Evolutionary conservation across 2,113 vertebrate genomes (phyloP).

Genomic region (Periophthalmodon schlosseri): DNA sequence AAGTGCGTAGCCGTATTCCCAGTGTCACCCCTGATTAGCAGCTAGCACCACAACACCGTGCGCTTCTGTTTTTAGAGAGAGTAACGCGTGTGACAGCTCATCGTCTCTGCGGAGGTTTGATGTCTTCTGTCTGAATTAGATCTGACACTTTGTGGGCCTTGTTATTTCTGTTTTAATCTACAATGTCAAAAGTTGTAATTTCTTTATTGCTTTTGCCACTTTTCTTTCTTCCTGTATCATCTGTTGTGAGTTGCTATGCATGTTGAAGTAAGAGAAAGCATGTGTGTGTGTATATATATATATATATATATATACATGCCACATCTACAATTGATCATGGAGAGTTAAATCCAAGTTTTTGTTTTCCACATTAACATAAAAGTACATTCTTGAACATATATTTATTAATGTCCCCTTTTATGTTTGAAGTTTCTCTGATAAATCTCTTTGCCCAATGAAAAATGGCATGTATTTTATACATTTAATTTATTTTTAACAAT

Average conservation of each 20-base stretch:
- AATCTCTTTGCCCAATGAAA: too few relatives aligned
- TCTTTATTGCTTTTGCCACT: slow-evolving; percentile 24
- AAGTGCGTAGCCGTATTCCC: slow-evolving; percentile 55
- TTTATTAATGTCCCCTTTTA: too few relatives aligned
- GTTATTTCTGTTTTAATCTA: slow-evolving; percentile 66
- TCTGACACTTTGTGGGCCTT: slow-evolving; percentile 60
- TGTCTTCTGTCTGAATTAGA: slow-evolving; percentile 63
- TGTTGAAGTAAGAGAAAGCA: slow-evolving; percentile 48
- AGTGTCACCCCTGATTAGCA: slow-evolving; percentile 62
- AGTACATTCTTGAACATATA: too few relatives aligned
- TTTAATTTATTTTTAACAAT: too few relatives aligned
- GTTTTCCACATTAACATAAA: too few relatives aligned
- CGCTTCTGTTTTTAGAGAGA: slow-evolving; percentile 50
- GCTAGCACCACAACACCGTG: slow-evolving; percentile 5
- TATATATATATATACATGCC: too few relatives aligned
- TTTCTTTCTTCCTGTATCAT: slow-evolving; percentile 21
- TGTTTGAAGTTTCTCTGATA: too few relatives aligned
- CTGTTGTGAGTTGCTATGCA: slow-evolving; percentile 16
- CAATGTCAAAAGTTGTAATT: slow-evolving; percentile 43
- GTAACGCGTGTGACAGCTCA: slow-evolving; percentile 51
- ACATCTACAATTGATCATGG: too few relatives aligned
- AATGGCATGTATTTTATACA: too few relatives aligned
- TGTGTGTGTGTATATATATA: too few relatives aligned
- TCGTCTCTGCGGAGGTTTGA: slow-evolving; percentile 45
- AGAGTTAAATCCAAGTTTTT: too few relatives aligned